phyloP scores from a whole-genome alignment of 1,140 invertebrate genomes.

The Zaprionus gabonicus region DNA sequence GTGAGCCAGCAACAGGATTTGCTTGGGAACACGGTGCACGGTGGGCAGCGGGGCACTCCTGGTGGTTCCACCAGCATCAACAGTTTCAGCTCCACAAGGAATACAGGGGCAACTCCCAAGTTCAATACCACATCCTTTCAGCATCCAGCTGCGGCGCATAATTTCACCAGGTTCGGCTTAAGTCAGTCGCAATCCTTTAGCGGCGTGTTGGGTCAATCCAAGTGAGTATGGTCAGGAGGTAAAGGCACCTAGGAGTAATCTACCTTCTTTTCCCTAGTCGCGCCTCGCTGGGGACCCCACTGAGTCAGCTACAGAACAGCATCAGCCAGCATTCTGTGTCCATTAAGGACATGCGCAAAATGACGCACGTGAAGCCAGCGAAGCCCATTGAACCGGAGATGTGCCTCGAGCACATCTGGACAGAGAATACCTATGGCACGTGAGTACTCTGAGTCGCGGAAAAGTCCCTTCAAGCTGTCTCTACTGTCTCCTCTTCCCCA shows the following conservation, averaged over 20 bases:
- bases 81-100: slow-evolving; percentile 54
- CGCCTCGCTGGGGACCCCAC: slow-evolving; percentile 60
- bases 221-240: slow-evolving; percentile 45
- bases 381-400: slow-evolving; percentile 92
- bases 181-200: slow-evolving; percentile 78
- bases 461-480: not conserved
- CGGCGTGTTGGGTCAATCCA: slow-evolving; percentile 68
- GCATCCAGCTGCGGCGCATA: slow-evolving; percentile 34
- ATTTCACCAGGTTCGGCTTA: slow-evolving; percentile 61
- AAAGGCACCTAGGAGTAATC: too few relatives aligned
- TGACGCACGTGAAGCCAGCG: slow-evolving; percentile 84
- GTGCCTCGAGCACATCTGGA: slow-evolving; percentile 95
- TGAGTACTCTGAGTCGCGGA: slow-evolving; percentile 32
- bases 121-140: slow-evolving; percentile 46
- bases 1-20: slow-evolving; percentile 79
- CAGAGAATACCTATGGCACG: slow-evolving; percentile 88
- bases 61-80: slow-evolving; percentile 23
- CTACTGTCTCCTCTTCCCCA: not conserved
- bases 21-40: slow-evolving; percentile 50
- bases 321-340: slow-evolving; percentile 71
- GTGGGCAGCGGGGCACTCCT: slow-evolving; percentile 35
- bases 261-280: slow-evolving; percentile 44
- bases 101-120: slow-evolving; percentile 54
- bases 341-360: slow-evolving; percentile 78
- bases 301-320: slow-evolving; percentile 74